These are phyloP conservation scores for Drosophila arawakana DNA, from an alignment of 1,140 invertebrate species.

Conservation along the genomic window DNA sequence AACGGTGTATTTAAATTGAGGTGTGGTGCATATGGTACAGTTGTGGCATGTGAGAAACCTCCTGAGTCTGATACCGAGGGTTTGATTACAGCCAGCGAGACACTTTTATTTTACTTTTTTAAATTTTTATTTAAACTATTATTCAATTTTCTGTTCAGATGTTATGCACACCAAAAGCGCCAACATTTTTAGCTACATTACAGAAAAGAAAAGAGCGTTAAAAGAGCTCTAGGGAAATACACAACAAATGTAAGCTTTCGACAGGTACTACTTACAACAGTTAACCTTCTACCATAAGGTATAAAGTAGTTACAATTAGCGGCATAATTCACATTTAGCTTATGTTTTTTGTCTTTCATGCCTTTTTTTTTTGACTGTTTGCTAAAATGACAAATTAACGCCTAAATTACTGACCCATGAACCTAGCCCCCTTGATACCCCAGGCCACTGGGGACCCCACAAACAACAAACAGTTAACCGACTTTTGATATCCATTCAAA, in stretches of 20 bases:
- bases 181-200: no score
- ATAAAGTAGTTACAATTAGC: not conserved
- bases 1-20: no score
- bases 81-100: no score
- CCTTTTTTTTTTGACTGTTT: slow-evolving; percentile 4
- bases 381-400: slow-evolving; percentile 49
- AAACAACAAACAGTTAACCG: slow-evolving; percentile 27
- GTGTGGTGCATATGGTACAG: no score
- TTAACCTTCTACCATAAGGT: not conserved
- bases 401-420: slow-evolving; percentile 46
- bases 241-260: not conserved
- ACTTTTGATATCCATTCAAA: slow-evolving; percentile 4
- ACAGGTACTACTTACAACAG: not conserved
- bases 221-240: no score
- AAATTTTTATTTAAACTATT: no score
- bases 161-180: no score
- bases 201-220: no score
- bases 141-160: no score
- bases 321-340: slow-evolving; percentile 30
- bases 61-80: no score
- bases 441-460: not conserved
- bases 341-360: not conserved
- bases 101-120: no score
- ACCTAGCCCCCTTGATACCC: not conserved
- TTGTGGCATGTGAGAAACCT: no score